A percentile compares a stretch with the other conserved stretches of the same genome.
These are phyloP conservation scores for Mormyrus lacerda DNA, from an alignment of 2,113 vertebrate species.

Conservation along the genomic window DNA sequence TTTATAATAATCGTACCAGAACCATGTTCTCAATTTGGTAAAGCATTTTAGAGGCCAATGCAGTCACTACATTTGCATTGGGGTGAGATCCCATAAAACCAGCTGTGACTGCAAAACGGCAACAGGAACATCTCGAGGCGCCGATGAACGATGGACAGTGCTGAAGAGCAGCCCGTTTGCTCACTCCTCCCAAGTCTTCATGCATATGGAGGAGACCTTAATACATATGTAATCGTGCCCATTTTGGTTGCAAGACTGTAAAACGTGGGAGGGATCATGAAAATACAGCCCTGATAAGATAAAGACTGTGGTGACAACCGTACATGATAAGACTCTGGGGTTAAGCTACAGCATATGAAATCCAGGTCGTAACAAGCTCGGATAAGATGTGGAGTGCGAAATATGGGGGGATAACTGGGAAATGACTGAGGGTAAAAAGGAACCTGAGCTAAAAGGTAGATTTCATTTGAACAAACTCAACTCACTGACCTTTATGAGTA, in stretches of 20 bases:
- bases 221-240: conserved; percentile 17
- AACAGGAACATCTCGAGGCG: background rate
- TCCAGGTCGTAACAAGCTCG: background rate
- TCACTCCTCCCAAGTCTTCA: background rate
- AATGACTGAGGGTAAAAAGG: background rate
- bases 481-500: background rate
- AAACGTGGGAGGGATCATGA: background rate
- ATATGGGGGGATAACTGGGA: background rate
- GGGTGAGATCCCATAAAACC: background rate
- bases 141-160: background rate
- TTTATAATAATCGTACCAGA: background rate
- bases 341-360: background rate
- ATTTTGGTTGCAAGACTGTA: conserved; percentile 2
- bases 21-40: background rate
- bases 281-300: conserved; percentile 13
- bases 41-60: background rate
- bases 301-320: background rate
- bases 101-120: background rate
- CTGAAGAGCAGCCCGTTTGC: background rate
- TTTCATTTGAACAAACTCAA: background rate
- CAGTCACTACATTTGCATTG: background rate
- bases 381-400: background rate
- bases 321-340: too few relatives aligned
- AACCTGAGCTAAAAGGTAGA: background rate
- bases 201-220: conserved; percentile 11